Base-by-base conservation (phyloP, 92 coral and sea anemone species). In the Paramuricea clavata region DNA sequence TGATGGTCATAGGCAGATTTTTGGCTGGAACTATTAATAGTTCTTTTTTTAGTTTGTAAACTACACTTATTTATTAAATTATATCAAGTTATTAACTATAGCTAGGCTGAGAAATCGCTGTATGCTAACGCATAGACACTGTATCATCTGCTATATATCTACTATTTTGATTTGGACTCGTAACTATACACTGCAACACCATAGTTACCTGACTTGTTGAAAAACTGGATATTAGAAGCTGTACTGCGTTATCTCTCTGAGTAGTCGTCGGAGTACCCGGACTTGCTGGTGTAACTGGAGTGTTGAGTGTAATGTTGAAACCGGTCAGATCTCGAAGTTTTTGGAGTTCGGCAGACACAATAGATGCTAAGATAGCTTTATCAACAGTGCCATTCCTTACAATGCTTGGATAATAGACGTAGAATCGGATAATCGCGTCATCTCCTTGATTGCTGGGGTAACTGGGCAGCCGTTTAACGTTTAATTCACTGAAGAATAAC, bases 141-240 rank as follows among this genome's bases (percentile, higher is more conserved):
- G n/a, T n/a, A n/a, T n/a, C n/a, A n/a, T n/a, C n/a, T n/a, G n/a
- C n/a, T n/a, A n/a, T n/a, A n/a, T n/a, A n/a, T n/a, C n/a, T n/a
- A n/a, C n/a, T n/a, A n/a, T n/a, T n/a, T n/a, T n/a, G n/a, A n/a
- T n/a, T n/a, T n/a, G n/a, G n/a, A n/a, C n/a, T n/a, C n/a, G n/a
- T n/a, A n/a, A n/a, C n/a, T n/a, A n/a, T n/a, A n/a, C n/a, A n/a
- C n/a, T n/a, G n/a, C n/a, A n/a, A n/a, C n/a, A n/a, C n/a, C n/a
- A n/a, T n/a, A n/a, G 62, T 54, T 59, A 79, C 84, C 84, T 79
- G 84, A 21, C n/a, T n/a, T 61, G 15, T 9, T 5, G 49, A 54
- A 42, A 79, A 79, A 59, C 30, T 61, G 1, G n/a, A 19, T 61
- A 79, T 19, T 19, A 12, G 3, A 11, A 79, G 26, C 34, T 25